Base-by-base conservation (phyloP, 1,140 invertebrate genomes). In the Vanessa atalanta region DNA sequence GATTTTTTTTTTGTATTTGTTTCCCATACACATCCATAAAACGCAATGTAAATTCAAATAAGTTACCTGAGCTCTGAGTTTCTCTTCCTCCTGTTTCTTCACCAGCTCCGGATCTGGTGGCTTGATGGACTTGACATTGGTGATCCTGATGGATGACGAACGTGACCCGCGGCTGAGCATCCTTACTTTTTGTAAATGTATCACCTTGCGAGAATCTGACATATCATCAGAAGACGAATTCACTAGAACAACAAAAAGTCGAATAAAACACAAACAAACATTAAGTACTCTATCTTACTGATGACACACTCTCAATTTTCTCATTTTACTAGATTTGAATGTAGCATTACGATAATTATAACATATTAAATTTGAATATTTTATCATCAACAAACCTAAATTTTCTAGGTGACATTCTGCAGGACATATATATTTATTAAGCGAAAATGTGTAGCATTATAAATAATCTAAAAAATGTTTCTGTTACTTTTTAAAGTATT, bases 81-180 rank as follows among this genome's bases (percentile, higher is more conserved):
- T 83, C 3, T 89, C 88, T n/a, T 93, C 89, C 61, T 92, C 90
- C 53, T 87, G 86, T 70, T 91, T 91, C 79, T 88, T 91, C 9
- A 84, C 68, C 1, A 77, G 67, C 0, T 87, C 84, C 16, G 88
- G 83, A 51, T 91, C 87, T 0, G 90, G 83, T 6, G 85, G 87
- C 55, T 85, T 88, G 26, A 91, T 87, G 1, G 89, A 85, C 73
- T 88, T 90, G 14, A 93, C 84, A 67, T 89, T 90, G 12, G 90
- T 90, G 61, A 93, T 91, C 66, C 85, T 82, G 15, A 91, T 80
- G 0, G 84, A 72, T 0, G 81, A 48, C 2, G 53, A 57, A 12
- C 77, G 47, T 0, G 80, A 70, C 13, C 83, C 83, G 0, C 86
- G 83, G 15, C 79, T 83, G 12, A 91, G 76, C 88, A 92, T 90